Conservation (phyloP, 2,888 invertebrate species). For the Adelognathus sp. region DNA sequence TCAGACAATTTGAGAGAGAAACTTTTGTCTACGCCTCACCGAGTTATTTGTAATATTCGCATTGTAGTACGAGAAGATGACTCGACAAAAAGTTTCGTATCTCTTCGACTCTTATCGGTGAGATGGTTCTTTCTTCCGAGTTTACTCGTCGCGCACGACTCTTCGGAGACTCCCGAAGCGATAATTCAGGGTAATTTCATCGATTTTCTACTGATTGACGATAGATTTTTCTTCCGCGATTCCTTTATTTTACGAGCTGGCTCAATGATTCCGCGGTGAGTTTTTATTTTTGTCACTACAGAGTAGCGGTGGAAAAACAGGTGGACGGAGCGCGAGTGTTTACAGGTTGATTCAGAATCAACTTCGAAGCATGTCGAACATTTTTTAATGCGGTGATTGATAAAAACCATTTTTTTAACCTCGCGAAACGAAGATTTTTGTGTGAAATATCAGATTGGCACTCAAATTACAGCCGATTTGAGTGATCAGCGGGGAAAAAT, state of each 20-base stretch:
- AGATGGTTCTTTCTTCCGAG: not conserved
- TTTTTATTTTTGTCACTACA: conserved; percentile 43
- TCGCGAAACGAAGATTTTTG: no score
- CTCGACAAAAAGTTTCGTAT: not conserved
- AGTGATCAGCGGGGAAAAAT: no score
- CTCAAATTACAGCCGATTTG: no score
- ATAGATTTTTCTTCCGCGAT: not conserved
- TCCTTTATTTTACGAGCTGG: conserved; percentile 1
- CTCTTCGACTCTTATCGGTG: not conserved
- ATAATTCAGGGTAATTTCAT: not conserved
- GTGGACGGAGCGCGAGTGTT: conserved; percentile 52
- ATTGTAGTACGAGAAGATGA: not conserved
- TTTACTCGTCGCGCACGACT: not conserved
- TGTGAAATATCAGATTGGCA: no score
- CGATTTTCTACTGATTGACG: not conserved
- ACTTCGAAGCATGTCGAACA: no score
- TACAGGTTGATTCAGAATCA: no score
- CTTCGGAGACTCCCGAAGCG: not conserved
- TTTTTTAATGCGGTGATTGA: no score
- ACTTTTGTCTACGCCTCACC: not conserved
- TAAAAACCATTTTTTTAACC: no score
- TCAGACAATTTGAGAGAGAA: not conserved
- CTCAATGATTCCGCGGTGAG: conserved; percentile 43
- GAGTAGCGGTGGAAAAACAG: conserved; percentile 42
- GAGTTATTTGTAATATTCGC: conserved; percentile 20